Base-by-base conservation (phyloP, 2,113 vertebrate genomes). In the Rhabdornis inornatus region DNA sequence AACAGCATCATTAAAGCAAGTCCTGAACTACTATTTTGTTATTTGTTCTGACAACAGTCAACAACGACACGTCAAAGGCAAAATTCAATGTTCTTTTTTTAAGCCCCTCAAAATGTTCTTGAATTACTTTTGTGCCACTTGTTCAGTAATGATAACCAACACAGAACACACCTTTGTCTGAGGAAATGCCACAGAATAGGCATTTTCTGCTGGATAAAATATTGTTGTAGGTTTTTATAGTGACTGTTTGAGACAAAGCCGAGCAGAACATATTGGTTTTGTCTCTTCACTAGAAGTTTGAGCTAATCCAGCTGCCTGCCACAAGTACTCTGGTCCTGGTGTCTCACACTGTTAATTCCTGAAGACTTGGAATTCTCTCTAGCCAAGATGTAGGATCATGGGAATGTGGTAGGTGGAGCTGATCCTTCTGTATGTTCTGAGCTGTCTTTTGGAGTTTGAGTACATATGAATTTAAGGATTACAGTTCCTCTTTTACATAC, bases 181-280 rank as follows among this genome's bases (percentile, higher is more conserved):
- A 68, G 16, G 15, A 78, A 74, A 52, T 49, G 57, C 1, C 8
- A 55, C 7, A 61, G 30, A 44, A 35, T 7, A 45, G 12, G 1
- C 7, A 33, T 65, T 87, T 94, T 72, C 28, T 63, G 8, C 8
- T 40, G 17, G 65, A 65, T 45, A 53, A 40, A 72, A 35, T 27
- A 6, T 44, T 50, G 4, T 14, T 0, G 0, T 7, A 40, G 19
- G 3, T 68, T 72, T 72, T 76, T 14, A n/a, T 5, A 12, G 18
- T 64, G 21, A 35, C 13, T 56, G 9, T 55, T 70, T n/a, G 15
- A 72, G 57, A 56, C 10, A 85, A 60, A 80, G 10, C 10, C 40
- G 31, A 76, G 11, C 15, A 69, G 44, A 83, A 39, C 8, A 15
- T 5, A 13, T 0, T 7, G 0, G 16, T 9, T 55, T 85, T 52